phyloP scores from a whole-genome alignment of 2,888 invertebrate species.

The Eremobia ochroleuca region DNA sequence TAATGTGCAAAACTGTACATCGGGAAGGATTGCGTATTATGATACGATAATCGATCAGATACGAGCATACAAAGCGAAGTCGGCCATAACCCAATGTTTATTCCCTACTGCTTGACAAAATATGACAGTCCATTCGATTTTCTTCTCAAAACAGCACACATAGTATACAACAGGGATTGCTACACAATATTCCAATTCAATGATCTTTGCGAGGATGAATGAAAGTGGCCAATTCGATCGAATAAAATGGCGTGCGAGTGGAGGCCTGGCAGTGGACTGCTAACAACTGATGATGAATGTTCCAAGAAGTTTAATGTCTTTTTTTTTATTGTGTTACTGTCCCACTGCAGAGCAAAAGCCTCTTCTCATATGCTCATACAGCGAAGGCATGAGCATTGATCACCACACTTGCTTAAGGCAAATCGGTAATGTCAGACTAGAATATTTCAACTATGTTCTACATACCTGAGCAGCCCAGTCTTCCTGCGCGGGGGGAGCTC shows the following conservation, averaged over 20 bases:
- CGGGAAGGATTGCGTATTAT: too few relatives aligned
- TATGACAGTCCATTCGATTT: not conserved
- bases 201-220: not conserved
- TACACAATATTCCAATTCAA: not conserved
- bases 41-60: not conserved
- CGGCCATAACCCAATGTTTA: not conserved
- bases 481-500: conserved; percentile 87
- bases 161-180: not conserved
- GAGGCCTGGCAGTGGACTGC: not conserved
- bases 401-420: too few relatives aligned
- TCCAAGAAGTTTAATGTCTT: not conserved
- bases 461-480: conserved; percentile 91
- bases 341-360: not conserved
- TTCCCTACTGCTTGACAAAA: not conserved
- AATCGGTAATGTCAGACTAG: not conserved
- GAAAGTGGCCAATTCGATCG: too few relatives aligned
- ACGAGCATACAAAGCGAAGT: not conserved
- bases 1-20: not conserved
- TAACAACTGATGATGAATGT: not conserved
- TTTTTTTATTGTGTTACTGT: not conserved
- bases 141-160: not conserved
- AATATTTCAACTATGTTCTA: not conserved
- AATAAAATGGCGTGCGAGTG: not conserved
- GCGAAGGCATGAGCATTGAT: not conserved
- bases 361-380: not conserved